Evolutionary conservation across 2,888 invertebrate species (phyloP).

Genomic region (Drosophila algonquin): DNA sequence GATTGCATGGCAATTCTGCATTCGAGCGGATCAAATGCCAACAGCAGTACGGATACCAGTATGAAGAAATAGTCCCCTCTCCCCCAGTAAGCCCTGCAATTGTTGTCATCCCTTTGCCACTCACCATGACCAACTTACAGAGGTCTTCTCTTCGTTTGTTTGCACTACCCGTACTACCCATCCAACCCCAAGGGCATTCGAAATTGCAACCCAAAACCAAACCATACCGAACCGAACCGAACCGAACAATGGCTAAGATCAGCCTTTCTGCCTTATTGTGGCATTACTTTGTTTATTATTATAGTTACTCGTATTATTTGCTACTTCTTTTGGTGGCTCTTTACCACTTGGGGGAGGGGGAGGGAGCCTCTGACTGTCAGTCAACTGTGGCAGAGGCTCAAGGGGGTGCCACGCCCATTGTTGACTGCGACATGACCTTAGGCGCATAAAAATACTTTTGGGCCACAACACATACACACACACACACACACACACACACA

Average conservation of each 20-base stretch:
- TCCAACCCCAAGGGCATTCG: constrained; percentile 39
- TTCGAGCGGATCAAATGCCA: not conserved
- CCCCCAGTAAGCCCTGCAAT: constrained; percentile 18
- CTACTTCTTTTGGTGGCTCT: constrained; percentile 48
- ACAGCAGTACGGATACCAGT: not conserved
- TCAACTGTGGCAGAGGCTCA: constrained; percentile 51
- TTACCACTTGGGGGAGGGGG: constrained; percentile 25
- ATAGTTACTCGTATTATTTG: constrained; percentile 51
- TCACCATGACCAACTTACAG: constrained; percentile 47
- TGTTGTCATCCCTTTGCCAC: constrained; percentile 37
- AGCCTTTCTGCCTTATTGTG: constrained; percentile 32
- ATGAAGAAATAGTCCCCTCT: constrained; percentile 26
- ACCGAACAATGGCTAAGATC: constrained; percentile 46
- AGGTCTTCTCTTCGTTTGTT: constrained; percentile 29
- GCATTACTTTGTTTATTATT: constrained; percentile 57
- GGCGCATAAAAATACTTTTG: constrained; percentile 70
- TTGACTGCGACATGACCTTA: constrained; percentile 64
- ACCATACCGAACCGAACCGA: constrained; percentile 21
- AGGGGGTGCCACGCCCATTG: constrained; percentile 46
- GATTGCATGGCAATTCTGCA: constrained; percentile 7
- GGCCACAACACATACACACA: constrained; percentile 7
- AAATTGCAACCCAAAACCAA: constrained; percentile 34
- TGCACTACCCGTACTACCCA: constrained; percentile 19
- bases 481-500: not conserved
- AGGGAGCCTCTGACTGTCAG: constrained; percentile 46